Percentiles rank a stretch among this genome's conserved stretches.
phyloP scores from a whole-genome alignment of 2,113 vertebrate species.

The Damaliscus lunatus region DNA sequence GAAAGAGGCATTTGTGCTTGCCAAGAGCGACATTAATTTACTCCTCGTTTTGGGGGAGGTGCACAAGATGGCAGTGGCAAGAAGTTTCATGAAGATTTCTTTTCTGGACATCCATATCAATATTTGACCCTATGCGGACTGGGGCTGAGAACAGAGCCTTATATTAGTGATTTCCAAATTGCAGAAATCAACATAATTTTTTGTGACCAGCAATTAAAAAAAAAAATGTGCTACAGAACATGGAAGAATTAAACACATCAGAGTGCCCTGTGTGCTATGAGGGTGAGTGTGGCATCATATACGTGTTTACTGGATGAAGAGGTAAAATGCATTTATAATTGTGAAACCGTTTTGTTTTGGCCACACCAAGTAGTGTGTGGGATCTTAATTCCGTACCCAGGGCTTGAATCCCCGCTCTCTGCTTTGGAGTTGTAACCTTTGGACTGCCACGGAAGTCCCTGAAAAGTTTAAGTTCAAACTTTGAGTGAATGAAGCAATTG shows the following conservation, averaged over 20 bases:
- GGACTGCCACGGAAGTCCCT: not conserved
- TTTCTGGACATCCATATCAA: not conserved
- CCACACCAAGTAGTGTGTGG: not conserved
- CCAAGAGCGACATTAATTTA: not conserved
- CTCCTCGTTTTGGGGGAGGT: not conserved
- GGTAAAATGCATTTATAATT: not conserved
- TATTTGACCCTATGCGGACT: not conserved
- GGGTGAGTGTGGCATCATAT: not conserved
- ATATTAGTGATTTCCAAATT: not conserved
- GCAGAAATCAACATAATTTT: not conserved
- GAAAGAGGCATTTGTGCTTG: not conserved
- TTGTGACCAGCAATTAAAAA: not conserved
- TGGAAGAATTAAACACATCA: not conserved
- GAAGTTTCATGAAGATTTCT: not conserved
- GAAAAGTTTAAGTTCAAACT: not conserved
- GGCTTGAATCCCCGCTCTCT: not conserved
- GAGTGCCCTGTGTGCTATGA: not conserved
- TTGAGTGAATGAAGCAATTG: not conserved
- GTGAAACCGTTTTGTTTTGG: not conserved
- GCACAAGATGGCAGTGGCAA: not conserved
- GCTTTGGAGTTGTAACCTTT: not conserved
- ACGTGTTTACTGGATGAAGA: not conserved
- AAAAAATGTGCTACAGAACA: not conserved
- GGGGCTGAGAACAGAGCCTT: not conserved
- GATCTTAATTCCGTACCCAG: not conserved